Percentiles rank a stretch among this genome's conserved stretches.
phyloP scores from a whole-genome alignment of 2,113 vertebrate species.

The Cyprinodon tularosa region DNA sequence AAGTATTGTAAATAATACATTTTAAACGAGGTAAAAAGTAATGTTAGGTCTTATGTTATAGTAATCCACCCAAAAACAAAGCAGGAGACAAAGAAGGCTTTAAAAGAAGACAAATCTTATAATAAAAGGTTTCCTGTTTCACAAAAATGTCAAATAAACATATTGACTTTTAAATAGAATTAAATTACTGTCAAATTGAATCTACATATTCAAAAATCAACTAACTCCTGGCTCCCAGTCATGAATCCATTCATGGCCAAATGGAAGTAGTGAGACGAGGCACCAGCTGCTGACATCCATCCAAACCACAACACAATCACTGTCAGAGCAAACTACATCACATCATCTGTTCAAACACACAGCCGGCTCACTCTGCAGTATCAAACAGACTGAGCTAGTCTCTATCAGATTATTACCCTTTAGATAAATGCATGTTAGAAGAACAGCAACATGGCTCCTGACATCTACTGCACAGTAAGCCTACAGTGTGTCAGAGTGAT shows the following conservation, averaged over 20 bases:
- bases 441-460: neutral
- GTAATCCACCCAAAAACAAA: no score
- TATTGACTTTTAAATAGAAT: neutral
- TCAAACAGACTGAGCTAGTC: neutral
- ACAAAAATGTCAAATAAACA: neutral
- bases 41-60: no score
- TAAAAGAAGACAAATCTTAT: neutral
- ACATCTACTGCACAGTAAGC: conserved; percentile 14
- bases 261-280: conserved; percentile 6
- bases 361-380: neutral
- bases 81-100: no score
- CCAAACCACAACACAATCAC: conserved; percentile 28
- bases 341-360: conserved; percentile 7
- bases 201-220: neutral
- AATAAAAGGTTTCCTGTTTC: neutral
- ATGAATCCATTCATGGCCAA: conserved; percentile 32
- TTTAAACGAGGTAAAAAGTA: no score
- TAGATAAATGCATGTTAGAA: neutral
- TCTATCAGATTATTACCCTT: neutral
- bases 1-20: no score
- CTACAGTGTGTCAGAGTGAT: conserved; percentile 22
- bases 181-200: neutral
- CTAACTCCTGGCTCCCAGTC: neutral
- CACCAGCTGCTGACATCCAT: conserved; percentile 17
- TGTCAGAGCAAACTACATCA: conserved; percentile 28